Evolutionary conservation across 2,888 invertebrate genomes (phyloP).

Genomic region (Tachina grossa): DNA sequence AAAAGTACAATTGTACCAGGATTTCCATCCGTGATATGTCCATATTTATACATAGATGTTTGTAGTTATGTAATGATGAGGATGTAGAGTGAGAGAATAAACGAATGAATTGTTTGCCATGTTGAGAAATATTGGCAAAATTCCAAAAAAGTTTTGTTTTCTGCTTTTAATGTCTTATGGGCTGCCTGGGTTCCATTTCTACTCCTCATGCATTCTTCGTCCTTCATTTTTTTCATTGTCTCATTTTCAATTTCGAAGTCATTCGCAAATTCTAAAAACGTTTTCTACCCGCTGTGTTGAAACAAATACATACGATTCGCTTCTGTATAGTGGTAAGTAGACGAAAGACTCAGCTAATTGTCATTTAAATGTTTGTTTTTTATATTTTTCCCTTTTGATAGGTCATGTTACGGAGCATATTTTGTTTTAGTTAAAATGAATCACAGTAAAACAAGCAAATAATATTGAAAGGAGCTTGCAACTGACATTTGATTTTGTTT

Average conservation of each 20-base stretch:
- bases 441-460: no score
- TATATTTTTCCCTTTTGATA: not conserved
- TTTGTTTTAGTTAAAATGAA: no score
- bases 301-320: not conserved
- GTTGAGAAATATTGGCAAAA: slow-evolving; percentile 45
- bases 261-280: slow-evolving; percentile 37
- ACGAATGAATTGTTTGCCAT: not conserved
- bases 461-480: no score
- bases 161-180: slow-evolving; percentile 34
- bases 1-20: no score
- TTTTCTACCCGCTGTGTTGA: slow-evolving; percentile 43
- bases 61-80: not conserved
- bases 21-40: no score
- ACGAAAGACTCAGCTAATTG: no score
- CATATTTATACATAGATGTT: no score
- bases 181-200: slow-evolving; percentile 37
- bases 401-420: no score
- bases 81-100: not conserved
- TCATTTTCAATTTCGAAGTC: slow-evolving; percentile 33
- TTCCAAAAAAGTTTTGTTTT: slow-evolving; percentile 42
- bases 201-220: slow-evolving; percentile 27
- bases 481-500: no score
- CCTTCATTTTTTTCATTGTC: slow-evolving; percentile 19
- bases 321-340: not conserved
- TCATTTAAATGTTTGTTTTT: no score